These are phyloP conservation scores for Knipowitschia caucasica DNA, from an alignment of 2,797 vertebrate genomes.

Conservation along the genomic window DNA sequence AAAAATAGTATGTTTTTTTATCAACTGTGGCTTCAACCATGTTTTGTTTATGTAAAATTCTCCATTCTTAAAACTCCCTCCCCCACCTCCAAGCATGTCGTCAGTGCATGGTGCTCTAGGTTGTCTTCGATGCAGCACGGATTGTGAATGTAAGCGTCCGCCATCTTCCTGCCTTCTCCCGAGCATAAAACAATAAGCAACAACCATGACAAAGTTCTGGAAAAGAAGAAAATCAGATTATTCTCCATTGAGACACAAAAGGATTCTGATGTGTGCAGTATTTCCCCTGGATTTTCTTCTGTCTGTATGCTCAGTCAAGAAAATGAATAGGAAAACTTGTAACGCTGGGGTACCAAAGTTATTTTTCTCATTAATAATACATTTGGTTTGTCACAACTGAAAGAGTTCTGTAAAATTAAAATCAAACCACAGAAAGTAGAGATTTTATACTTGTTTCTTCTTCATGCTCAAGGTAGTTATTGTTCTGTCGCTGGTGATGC, in stretches of 20 bases:
- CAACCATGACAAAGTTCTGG: neutral
- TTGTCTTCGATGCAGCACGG: constrained; percentile 37
- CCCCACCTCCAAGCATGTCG: constrained; percentile 24
- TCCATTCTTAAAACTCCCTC: constrained; percentile 9
- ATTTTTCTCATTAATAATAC: too few species aligned
- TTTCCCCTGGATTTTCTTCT: neutral
- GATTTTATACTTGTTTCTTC: too few species aligned
- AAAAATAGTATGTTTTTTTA: neutral
- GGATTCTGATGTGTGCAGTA: neutral
- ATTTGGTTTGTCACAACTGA: too few species aligned
- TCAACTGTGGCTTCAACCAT: neutral
- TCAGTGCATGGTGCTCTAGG: constrained; percentile 35
- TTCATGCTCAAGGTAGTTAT: too few species aligned
- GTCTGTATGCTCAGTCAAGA: too few species aligned
- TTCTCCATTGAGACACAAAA: too few species aligned
- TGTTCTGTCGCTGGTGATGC: too few species aligned
- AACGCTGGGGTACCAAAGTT: too few species aligned
- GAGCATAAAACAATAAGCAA: neutral
- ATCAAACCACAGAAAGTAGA: too few species aligned
- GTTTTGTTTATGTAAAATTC: constrained; percentile 10
- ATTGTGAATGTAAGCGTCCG: constrained; percentile 44
- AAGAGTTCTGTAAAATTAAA: too few species aligned
- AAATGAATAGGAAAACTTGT: too few species aligned
- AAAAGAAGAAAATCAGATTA: too few species aligned
- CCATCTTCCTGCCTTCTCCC: constrained; percentile 56